Base-by-base conservation (phyloP, 1,140 invertebrate genomes). In the Danaus plexippus region DNA sequence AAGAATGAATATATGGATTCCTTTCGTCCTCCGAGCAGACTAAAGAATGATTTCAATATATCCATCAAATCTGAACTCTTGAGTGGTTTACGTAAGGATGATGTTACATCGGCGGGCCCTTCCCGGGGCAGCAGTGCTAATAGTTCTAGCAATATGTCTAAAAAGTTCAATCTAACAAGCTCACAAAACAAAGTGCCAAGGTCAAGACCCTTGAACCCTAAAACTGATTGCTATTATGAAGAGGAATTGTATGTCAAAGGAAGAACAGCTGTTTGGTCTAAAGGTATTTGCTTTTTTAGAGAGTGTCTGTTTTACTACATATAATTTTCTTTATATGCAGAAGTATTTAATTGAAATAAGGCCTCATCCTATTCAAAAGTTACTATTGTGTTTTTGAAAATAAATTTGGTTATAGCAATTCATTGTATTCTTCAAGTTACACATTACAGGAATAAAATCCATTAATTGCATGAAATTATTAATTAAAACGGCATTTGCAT, bases 191-290 rank as follows among this genome's bases (percentile, higher is more conserved):
- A 74, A 61, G 59, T 51, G 12, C 52, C 61, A 1, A 72, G 55
- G 18, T 67, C 70, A 10, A 69, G 62, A 58, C 71, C 75, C 0
- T 59, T 82, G 9, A 83, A 87, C 69, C 77, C 77, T 11, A 87
- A 81, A 63, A 82, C 77, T 49, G 87, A 88, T 63, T 79, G 81
- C 54, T 83, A 67, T 59, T 85, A 85, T 67, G 96, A 97, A 87
- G 95, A 97, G 86, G 96, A 98, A 83, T 85, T 98, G 11, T 98
- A 96, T 88, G 91, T 96, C 9, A 93, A 91, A 64, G 95, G 93
- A 7, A 91, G 93, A 73, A 94, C 94, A 13, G 95, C 94, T 12
- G 90, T 97, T 15, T 96, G 95, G 91, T 91, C 90, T 3, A 90
- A 90, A 88, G 92, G 92, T 81, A 76, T 49, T 22, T 32, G n/a